Evolutionary conservation across 1,140 invertebrate species (phyloP).

Genomic region (Gonatopus flavifemur): DNA sequence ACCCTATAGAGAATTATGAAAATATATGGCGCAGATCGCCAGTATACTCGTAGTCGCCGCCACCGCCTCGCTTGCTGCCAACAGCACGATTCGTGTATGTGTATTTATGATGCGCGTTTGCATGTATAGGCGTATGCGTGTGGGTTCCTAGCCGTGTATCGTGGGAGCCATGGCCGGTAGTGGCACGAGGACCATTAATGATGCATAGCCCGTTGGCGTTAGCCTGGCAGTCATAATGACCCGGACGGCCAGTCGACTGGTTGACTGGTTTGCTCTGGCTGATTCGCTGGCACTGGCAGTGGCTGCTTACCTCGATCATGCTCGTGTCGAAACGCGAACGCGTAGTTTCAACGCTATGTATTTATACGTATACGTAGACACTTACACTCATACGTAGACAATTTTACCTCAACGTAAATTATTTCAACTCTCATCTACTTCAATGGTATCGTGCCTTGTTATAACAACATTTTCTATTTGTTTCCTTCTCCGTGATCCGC

Average conservation of each 20-base stretch:
- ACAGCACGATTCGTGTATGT: neutral
- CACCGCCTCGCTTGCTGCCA: constrained; percentile 1
- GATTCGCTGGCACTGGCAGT: constrained; percentile 14
- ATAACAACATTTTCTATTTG: no score
- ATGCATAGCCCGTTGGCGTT: constrained; percentile 44
- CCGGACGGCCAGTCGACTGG: constrained; percentile 33
- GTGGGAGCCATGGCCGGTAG: constrained; percentile 27
- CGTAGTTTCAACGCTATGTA: constrained; percentile 31
- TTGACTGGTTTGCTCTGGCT: constrained; percentile 17
- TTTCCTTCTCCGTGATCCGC: no score
- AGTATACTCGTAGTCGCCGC: no score
- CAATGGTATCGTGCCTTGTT: no score
- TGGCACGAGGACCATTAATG: constrained; percentile 38
- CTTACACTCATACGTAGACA: neutral
- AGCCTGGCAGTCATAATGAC: constrained; percentile 42
- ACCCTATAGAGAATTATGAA: constrained; percentile 23
- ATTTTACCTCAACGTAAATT: neutral
- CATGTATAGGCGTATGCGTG: neutral
- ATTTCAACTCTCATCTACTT: no score
- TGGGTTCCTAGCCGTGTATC: constrained; percentile 22
- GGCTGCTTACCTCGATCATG: constrained; percentile 9
- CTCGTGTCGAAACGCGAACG: constrained; percentile 36
- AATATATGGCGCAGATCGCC: constrained; percentile 19
- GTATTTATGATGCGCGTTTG: neutral
- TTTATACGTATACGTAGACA: constrained; percentile 1